These are phyloP conservation scores for Columbina picui DNA, from an alignment of 2,113 vertebrate species.

Conservation along the genomic window DNA sequence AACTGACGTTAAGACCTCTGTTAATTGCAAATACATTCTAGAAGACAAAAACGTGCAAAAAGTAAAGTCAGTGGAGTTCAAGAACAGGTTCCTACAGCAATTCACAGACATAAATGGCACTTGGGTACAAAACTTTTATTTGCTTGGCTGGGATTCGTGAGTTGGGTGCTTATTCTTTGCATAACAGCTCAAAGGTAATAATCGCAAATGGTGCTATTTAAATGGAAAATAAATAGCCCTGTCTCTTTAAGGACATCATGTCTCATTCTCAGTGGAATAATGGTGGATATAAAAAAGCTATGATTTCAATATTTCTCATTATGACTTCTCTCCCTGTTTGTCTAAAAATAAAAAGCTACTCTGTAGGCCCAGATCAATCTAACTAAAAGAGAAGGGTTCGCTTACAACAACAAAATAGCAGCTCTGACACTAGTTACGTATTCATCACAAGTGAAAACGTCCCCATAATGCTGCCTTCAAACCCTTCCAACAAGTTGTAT, in stretches of 20 bases:
- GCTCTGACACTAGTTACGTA: conserved; percentile 63
- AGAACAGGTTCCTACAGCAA: neutral
- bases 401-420: conserved; percentile 60
- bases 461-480: conserved; percentile 66
- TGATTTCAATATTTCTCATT: conserved; percentile 65
- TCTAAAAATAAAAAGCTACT: conserved; percentile 64
- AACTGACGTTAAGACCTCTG: neutral
- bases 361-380: conserved; percentile 61
- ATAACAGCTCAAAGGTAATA: conserved; percentile 23
- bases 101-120: conserved; percentile 5
- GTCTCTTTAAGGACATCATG: conserved; percentile 57
- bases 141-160: conserved; percentile 42
- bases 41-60: neutral
- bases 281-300: conserved; percentile 55
- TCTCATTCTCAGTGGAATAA: conserved; percentile 49
- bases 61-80: conserved; percentile 9
- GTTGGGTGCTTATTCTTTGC: conserved; percentile 27
- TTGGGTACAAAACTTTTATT: conserved; percentile 39
- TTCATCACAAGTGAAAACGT: conserved; percentile 46
- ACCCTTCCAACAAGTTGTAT: conserved; percentile 68
- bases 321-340: conserved; percentile 50
- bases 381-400: conserved; percentile 46
- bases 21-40: conserved; percentile 10
- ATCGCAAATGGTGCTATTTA: conserved; percentile 55
- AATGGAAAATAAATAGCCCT: conserved; percentile 62